A percentile compares a stretch with the other conserved stretches of the same genome.
Conservation (phyloP, 2,113 vertebrate species). For the Pongo pygmaeus region DNA sequence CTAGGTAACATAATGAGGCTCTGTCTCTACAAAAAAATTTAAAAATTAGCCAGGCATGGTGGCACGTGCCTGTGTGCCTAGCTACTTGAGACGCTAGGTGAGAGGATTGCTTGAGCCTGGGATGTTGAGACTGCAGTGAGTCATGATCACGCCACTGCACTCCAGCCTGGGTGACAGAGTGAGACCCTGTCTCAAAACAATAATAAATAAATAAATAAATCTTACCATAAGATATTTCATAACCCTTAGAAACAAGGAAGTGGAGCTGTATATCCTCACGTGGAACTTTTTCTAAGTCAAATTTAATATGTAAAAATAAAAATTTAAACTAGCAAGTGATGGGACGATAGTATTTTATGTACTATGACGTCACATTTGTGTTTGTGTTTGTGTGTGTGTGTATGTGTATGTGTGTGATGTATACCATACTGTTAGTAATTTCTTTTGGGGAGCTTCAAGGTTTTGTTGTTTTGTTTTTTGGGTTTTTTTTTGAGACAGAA, state of each 20-base stretch:
- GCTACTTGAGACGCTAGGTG: background rate
- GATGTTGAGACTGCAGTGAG: background rate
- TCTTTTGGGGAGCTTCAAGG: background rate
- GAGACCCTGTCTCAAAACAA: background rate
- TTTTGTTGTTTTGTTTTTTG: too few relatives aligned
- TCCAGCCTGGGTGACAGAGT: background rate
- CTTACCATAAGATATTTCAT: background rate
- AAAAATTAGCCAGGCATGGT: background rate
- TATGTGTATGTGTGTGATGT: background rate
- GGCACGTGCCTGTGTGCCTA: background rate
- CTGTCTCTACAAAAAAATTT: background rate
- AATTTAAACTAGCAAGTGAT: background rate
- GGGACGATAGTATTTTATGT: background rate
- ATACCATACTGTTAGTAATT: background rate
- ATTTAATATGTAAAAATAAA: background rate
- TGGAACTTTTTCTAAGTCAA: background rate
- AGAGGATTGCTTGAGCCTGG: background rate
- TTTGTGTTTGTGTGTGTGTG: background rate
- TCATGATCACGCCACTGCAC: background rate
- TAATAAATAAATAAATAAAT: background rate
- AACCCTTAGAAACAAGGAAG: background rate
- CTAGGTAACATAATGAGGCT: background rate
- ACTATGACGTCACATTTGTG: background rate
- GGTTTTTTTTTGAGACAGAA: too few relatives aligned
- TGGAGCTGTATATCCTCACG: background rate